These are phyloP conservation scores for Rousettus madagascariensis DNA, from an alignment of 2,797 vertebrate genomes.

Conservation along the genomic window DNA sequence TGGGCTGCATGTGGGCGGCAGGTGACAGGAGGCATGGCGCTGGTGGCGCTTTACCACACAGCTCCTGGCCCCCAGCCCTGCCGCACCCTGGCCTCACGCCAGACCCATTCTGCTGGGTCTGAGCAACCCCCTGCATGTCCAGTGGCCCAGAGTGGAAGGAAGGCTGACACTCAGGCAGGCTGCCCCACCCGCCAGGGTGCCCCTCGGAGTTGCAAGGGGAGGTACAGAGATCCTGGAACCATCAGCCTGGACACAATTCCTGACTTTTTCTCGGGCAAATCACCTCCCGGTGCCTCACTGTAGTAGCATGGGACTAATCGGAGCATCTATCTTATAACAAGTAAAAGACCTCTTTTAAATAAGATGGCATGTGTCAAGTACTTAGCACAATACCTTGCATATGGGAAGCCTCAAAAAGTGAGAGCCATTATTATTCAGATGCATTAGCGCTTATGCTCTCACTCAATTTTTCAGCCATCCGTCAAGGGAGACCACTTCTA, in stretches of 20 bases:
- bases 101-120: background rate
- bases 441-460: background rate
- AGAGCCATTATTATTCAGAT: too few species aligned
- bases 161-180: background rate
- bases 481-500: background rate
- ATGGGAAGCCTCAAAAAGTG: background rate
- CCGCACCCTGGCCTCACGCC: background rate
- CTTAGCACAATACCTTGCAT: background rate
- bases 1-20: accelerated
- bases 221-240: background rate
- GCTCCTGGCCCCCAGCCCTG: background rate
- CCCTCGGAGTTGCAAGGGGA: background rate
- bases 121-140: too few species aligned
- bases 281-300: background rate
- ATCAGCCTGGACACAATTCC: background rate
- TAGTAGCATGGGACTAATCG: background rate
- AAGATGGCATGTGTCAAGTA: background rate
- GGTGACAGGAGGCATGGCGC: background rate
- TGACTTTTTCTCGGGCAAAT: background rate
- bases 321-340: background rate
- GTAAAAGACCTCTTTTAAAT: background rate
- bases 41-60: background rate
- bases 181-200: too few species aligned
- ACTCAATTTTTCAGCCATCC: too few species aligned
- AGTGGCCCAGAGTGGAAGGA: background rate